Conservation (phyloP, 2,113 vertebrate genomes). For the Malurus cyaneus region DNA sequence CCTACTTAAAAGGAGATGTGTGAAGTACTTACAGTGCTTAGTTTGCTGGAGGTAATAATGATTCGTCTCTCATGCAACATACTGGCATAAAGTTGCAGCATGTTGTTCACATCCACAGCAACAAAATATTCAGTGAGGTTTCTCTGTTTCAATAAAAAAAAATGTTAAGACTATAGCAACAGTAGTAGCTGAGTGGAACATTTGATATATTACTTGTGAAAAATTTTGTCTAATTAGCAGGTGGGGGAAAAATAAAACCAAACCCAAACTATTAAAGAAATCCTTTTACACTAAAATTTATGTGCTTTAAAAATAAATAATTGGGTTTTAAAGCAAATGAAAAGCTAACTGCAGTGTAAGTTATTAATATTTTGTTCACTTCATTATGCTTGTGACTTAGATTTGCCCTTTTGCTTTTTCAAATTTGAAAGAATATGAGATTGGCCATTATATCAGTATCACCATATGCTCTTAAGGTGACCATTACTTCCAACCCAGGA, state of each 20-base stretch:
- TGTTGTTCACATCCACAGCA: constrained; percentile 96
- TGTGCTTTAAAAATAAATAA: neutral
- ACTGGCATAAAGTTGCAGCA: constrained; percentile 95
- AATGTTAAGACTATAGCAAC: constrained; percentile 35
- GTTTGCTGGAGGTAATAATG: constrained; percentile 95
- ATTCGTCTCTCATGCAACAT: constrained; percentile 95
- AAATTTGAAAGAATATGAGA: neutral
- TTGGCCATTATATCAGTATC: neutral
- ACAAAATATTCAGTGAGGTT: constrained; percentile 99
- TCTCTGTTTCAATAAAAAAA: constrained; percentile 80
- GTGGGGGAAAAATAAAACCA: neutral
- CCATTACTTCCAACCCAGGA: neutral
- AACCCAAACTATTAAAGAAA: neutral
- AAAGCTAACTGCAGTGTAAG: neutral
- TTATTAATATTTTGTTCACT: neutral
- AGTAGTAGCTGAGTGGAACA: neutral
- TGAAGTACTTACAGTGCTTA: constrained; percentile 96
- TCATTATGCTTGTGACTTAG: neutral
- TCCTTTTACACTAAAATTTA: neutral
- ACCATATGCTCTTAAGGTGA: neutral
- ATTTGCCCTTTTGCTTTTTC: neutral
- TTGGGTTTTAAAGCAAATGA: neutral
- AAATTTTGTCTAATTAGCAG: neutral
- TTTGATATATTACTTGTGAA: neutral
- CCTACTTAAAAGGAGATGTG: constrained; percentile 53